Conservation (phyloP, 2,888 invertebrate genomes). For the Zygaena filipendulae region DNA sequence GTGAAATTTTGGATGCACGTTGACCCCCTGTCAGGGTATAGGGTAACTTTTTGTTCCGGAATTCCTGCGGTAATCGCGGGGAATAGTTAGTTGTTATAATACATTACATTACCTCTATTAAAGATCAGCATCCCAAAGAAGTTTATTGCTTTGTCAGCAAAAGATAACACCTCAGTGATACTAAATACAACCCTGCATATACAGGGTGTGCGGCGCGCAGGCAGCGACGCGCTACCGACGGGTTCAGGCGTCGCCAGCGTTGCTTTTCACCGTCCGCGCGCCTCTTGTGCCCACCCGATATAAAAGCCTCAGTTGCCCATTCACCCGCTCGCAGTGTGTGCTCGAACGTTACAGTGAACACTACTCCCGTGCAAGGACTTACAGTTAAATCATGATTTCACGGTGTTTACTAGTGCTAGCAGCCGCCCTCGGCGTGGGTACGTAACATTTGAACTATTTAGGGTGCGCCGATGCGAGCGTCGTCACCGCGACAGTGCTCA, state of each 20-base stretch:
- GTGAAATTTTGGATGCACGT: no score
- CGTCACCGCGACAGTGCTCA: constrained; percentile 23
- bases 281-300: constrained; percentile 53
- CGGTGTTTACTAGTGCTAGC: constrained; percentile 70
- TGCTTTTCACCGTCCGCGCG: constrained; percentile 52
- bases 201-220: constrained; percentile 22
- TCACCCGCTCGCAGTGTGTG: constrained; percentile 69
- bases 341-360: constrained; percentile 63
- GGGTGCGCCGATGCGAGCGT: constrained; percentile 45
- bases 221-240: constrained; percentile 21
- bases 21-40: no score
- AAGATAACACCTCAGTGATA: no score
- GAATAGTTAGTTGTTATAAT: no score
- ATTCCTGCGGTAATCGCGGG: no score
- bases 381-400: constrained; percentile 62
- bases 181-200: no score
- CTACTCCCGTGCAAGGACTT: constrained; percentile 59
- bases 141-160: no score
- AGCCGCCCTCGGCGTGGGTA: constrained; percentile 77
- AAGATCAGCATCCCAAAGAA: no score
- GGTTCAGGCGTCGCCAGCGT: constrained; percentile 32
- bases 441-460: constrained; percentile 65
- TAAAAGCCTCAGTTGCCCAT: constrained; percentile 63
- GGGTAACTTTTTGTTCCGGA: no score
- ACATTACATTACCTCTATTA: no score